Conservation (phyloP, 1,140 invertebrate species). For the Magallana gigas region DNA sequence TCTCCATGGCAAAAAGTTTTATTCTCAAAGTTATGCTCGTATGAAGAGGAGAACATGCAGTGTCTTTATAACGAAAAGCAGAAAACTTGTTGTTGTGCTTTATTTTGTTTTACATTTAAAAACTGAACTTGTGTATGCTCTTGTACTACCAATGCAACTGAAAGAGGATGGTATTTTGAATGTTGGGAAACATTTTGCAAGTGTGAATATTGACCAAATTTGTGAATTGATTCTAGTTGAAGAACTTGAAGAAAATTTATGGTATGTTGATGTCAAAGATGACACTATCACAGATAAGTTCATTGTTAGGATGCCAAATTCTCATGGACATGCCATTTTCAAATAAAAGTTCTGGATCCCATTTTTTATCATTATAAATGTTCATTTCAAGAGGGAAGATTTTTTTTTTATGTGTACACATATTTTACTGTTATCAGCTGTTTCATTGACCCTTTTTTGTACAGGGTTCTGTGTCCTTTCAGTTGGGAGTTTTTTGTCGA, state of each 20-base stretch:
- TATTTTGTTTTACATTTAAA: constrained; percentile 29
- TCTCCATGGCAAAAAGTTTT: constrained; percentile 8
- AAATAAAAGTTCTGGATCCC: not conserved
- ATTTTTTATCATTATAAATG: not conserved
- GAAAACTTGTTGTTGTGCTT: not conserved
- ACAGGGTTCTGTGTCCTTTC: too few relatives aligned
- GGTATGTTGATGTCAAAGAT: not conserved
- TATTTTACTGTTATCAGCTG: not conserved
- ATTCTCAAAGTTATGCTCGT: constrained; percentile 9
- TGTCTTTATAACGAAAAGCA: not conserved
- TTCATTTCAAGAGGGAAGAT: not conserved
- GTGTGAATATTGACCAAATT: constrained; percentile 3
- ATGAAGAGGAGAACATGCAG: constrained; percentile 1
- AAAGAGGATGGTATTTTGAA: constrained; percentile 9
- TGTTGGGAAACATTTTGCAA: constrained; percentile 10
- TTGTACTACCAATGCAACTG: constrained; percentile 26
- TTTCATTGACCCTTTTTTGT: too few relatives aligned
- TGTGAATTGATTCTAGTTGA: constrained; percentile 20
- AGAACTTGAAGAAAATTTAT: not conserved
- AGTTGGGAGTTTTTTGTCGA: too few relatives aligned
- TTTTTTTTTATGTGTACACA: not conserved
- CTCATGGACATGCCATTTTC: constrained; percentile 15
- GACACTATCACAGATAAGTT: not conserved
- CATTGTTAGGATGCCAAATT: constrained; percentile 14
- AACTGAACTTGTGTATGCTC: constrained; percentile 29